Conservation (phyloP, 2,888 invertebrate genomes). For the Drosophila melanosoma region DNA sequence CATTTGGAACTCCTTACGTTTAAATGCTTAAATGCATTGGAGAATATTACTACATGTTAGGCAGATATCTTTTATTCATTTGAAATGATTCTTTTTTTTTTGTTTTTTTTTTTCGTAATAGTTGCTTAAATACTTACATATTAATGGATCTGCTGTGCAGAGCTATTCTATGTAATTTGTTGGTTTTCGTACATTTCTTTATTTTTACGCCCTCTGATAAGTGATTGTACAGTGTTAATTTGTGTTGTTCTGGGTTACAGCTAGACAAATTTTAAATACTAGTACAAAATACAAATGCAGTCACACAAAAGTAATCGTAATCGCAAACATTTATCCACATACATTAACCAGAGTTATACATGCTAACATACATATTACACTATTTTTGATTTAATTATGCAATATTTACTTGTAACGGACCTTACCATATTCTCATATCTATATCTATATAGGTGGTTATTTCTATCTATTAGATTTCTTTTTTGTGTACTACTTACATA, state of each 20-base stretch:
- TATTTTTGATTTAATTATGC: constrained; percentile 35
- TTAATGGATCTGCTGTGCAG: constrained; percentile 1
- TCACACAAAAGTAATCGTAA: constrained; percentile 3
- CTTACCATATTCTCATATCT: constrained; percentile 19
- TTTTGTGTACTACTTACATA: constrained; percentile 16
- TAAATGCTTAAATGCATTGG: constrained; percentile 6
- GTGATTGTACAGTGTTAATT: constrained; percentile 59
- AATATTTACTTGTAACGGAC: constrained; percentile 26
- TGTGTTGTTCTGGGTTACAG: constrained; percentile 42
- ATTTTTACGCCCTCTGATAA: constrained; percentile 60
- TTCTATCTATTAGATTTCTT: constrained; percentile 41
- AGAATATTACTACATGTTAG: constrained; percentile 4
- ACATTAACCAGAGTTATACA: not conserved
- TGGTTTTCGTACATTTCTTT: constrained; percentile 75
- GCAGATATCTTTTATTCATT: not conserved
- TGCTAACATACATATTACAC: constrained; percentile 12
- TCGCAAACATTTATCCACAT: constrained; percentile 12
- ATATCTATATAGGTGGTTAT: constrained; percentile 26
- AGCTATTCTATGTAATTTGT: constrained; percentile 24
- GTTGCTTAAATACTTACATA: not conserved
- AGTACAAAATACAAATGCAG: constrained; percentile 40
- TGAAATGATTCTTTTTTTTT: not conserved
- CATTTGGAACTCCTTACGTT: not conserved
- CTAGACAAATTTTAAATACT: constrained; percentile 48
- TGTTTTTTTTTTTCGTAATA: not conserved